Evolutionary conservation across 2,797 vertebrate genomes (phyloP), one percentile per base, ranked within the genome.

Genomic region (Lutjanus argentimaculatus): DNA sequence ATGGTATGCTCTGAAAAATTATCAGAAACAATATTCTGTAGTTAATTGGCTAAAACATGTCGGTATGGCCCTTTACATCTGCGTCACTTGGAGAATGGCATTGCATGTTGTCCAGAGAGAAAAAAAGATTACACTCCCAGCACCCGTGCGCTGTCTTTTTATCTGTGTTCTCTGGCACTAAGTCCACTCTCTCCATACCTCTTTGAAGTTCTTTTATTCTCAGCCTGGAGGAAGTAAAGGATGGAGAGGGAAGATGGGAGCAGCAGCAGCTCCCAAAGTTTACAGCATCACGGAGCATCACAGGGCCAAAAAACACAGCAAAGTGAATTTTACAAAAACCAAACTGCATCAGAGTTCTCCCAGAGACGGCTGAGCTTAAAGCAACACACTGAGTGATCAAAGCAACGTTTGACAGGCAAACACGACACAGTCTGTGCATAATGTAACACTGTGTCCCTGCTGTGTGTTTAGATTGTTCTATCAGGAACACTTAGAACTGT

Each of bases 181-280:
- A 49, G 56, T 61, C 25, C 56, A 49, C 25, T 40, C 51, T 55
- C 8, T n/a, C 56, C 22, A 46, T 46, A 17, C 16, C 42, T 53
- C 71, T 64, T 73, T 64, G 69, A 72, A 72, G 46, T 51, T 42
- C 21, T 71, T 14, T 55, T 42, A 51, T 62, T 22, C 8, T 61
- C 46, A 61, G 57, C 57, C 51, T 56, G 16, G 16, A 74, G 40
- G 51, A 74, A 64, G 51, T 53, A 30, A 46, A 48, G 16, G 22
- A 14, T 61, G 21, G 11, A 55, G 46, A 45, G n/a, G 1, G 21
- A 53, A 53, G 16, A 30, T 42, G 21, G 30, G 67, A 66, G 49
- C 65, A 48, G 46, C 46, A 57, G 49, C n/a, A 55, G 43, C 42
- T 48, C 4, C 21, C 21, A 58, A 14, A 58, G 43, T 45, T 64